These are phyloP conservation scores for Loriculus beryllinus DNA, from an alignment of 2,797 vertebrate species.

Conservation along the genomic window DNA sequence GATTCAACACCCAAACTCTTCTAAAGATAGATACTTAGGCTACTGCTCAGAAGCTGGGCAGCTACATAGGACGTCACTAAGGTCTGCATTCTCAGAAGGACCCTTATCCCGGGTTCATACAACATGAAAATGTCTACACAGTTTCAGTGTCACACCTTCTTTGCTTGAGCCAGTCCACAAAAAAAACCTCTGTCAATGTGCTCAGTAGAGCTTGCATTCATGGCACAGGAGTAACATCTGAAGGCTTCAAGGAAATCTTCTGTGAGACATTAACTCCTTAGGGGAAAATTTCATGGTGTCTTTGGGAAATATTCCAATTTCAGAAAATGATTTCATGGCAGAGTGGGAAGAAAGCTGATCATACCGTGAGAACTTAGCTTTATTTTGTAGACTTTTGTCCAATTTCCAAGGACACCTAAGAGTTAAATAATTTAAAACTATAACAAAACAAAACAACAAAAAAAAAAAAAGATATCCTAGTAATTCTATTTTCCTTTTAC, in stretches of 20 bases:
- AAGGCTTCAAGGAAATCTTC: neutral
- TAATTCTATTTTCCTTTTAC: neutral
- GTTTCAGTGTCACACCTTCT: neutral
- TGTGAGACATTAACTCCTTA: neutral
- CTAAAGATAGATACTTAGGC: neutral
- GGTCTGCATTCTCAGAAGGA: neutral
- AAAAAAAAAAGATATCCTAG: neutral
- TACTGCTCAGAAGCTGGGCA: neutral
- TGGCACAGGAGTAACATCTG: neutral
- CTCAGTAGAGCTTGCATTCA: neutral
- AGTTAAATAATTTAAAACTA: conserved; percentile 1
- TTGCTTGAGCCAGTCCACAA: neutral
- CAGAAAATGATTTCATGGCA: conserved; percentile 34
- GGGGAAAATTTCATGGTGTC: neutral
- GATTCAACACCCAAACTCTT: neutral
- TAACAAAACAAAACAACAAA: neutral
- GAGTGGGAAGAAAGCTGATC: neutral
- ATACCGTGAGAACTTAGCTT: conserved; percentile 10
- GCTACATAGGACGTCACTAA: neutral
- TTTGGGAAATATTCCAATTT: conserved; percentile 10
- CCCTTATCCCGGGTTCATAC: accelerated
- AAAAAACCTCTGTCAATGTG: neutral
- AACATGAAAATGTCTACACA: neutral
- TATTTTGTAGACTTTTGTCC: conserved; percentile 8
- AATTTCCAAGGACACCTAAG: neutral